Conservation (phyloP, 2,113 vertebrate species). For the Irena cyanogastra region DNA sequence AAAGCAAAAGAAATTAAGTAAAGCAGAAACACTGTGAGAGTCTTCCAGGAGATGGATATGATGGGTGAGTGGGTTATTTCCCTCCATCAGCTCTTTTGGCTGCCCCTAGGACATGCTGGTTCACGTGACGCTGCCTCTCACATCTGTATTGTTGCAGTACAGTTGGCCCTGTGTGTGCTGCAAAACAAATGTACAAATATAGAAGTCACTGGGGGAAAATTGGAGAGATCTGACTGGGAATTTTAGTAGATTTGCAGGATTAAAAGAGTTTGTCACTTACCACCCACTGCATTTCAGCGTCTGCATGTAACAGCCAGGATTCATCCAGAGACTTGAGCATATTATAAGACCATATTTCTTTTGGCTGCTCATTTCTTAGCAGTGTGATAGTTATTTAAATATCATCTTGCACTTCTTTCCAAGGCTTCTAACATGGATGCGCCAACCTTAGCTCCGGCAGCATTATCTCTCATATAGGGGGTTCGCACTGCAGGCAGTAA, state of each 20-base stretch:
- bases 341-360: slow-evolving; percentile 61
- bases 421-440: neutral
- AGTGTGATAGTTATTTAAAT: slow-evolving; percentile 58
- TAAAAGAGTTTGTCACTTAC: slow-evolving; percentile 37
- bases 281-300: slow-evolving; percentile 1
- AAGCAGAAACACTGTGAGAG: neutral
- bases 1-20: neutral
- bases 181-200: neutral
- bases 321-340: slow-evolving; percentile 32
- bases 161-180: neutral
- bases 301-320: neutral
- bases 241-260: neutral
- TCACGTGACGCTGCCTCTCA: neutral
- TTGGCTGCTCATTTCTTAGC: slow-evolving; percentile 42
- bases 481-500: slow-evolving; percentile 52
- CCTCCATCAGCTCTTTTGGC: slow-evolving; percentile 8
- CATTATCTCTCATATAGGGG: slow-evolving; percentile 2
- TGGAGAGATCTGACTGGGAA: neutral
- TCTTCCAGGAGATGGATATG: neutral
- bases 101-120: neutral
- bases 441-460: neutral
- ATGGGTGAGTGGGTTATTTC: neutral
- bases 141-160: neutral
- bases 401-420: slow-evolving; percentile 6
- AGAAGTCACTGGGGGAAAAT: neutral